Conservation (phyloP, 2,888 invertebrate genomes). For the Rhamphomyia laevipes region DNA sequence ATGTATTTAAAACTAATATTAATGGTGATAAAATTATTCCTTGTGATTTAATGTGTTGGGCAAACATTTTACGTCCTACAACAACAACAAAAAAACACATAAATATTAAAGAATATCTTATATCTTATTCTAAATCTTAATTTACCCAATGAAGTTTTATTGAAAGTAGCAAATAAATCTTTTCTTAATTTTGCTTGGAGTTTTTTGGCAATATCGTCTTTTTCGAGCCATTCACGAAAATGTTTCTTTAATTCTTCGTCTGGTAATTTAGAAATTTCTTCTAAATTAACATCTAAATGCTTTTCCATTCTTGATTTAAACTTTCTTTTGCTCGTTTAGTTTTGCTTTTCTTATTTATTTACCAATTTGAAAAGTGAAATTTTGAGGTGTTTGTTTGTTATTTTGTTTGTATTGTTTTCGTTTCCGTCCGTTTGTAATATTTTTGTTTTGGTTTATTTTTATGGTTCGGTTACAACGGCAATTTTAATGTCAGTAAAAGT, state of each 20-base stretch:
- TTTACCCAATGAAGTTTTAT: conserved; percentile 31
- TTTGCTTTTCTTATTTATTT: too few relatives aligned
- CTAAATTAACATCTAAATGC: conserved; percentile 17
- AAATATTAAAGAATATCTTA: too few relatives aligned
- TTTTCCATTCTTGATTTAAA: too few relatives aligned
- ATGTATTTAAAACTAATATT: conserved; percentile 27
- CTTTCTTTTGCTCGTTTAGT: too few relatives aligned
- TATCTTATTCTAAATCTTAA: too few relatives aligned
- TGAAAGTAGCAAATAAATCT: conserved; percentile 31
- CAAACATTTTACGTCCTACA: conserved; percentile 24
- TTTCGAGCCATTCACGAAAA: conserved; percentile 31
- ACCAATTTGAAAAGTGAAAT: too few relatives aligned
- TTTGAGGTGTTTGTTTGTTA: too few relatives aligned
- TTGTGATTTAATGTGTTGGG: conserved; percentile 18
- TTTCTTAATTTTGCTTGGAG: conserved; percentile 30
- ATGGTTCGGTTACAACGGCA: too few relatives aligned
- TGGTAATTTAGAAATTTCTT: conserved; percentile 27
- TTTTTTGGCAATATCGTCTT: conserved; percentile 29
- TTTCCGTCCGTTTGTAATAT: too few relatives aligned
- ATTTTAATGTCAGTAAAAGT: too few relatives aligned
- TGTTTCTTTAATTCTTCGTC: conserved; percentile 30
- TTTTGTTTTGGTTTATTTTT: too few relatives aligned
- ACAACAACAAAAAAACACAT: not conserved
- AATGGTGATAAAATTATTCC: conserved; percentile 27
- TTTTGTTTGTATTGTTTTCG: too few relatives aligned